Conservation (phyloP, 2,113 vertebrate genomes). For the Python bivittatus region DNA sequence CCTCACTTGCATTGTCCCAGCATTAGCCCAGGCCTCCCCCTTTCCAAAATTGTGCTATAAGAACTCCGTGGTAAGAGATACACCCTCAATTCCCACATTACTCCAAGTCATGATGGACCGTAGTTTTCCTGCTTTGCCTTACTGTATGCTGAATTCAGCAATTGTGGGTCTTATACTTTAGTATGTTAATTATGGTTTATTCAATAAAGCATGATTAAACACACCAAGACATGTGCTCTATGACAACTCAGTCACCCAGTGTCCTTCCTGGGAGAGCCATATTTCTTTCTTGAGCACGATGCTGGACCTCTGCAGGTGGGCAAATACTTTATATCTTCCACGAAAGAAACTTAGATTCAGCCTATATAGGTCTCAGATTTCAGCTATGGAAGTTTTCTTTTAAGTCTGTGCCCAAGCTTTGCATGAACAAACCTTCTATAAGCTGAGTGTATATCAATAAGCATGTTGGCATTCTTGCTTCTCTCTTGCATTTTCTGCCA, state of each 20-base stretch:
- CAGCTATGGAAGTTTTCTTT: background rate
- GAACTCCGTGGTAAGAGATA: background rate
- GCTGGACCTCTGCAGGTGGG: background rate
- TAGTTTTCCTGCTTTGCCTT: background rate
- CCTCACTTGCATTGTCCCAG: background rate
- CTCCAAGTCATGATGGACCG: background rate
- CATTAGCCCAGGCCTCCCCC: background rate
- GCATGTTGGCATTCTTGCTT: too few species aligned
- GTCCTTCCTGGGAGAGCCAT: background rate
- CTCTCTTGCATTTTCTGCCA: too few species aligned
- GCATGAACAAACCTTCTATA: background rate
- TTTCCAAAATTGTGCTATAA: background rate
- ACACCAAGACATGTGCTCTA: background rate
- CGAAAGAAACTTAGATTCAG: background rate
- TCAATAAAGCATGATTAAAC: background rate
- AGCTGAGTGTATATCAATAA: background rate
- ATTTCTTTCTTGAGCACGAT: background rate
- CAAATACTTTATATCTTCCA: background rate
- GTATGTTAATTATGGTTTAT: background rate
- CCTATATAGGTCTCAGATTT: background rate
- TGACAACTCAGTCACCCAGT: background rate
- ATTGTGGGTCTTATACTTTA: background rate
- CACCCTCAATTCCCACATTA: background rate
- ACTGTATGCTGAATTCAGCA: background rate
- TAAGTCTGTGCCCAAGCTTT: too few species aligned